Evolutionary conservation across 2,888 invertebrate genomes (phyloP).

Genomic region (Drosophila nigritarsus): DNA sequence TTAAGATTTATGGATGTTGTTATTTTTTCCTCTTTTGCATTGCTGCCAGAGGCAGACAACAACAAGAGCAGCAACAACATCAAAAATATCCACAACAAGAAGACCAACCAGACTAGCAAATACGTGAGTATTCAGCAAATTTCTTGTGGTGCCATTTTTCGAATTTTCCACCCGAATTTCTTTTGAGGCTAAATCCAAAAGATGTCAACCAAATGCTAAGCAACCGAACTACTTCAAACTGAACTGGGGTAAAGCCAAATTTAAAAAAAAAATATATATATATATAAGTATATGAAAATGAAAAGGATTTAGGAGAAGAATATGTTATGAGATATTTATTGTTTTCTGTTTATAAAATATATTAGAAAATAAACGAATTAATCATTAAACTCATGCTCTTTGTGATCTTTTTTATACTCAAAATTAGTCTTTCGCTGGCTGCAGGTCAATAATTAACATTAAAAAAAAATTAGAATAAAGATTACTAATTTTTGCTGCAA

Average conservation of each 20-base stretch:
- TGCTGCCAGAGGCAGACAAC: constrained; percentile 59
- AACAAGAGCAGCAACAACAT: constrained; percentile 13
- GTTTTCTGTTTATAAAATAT: background rate
- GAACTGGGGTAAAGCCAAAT: background rate
- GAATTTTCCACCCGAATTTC: constrained; percentile 19
- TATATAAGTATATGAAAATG: background rate
- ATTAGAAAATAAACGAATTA: background rate
- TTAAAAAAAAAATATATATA: background rate
- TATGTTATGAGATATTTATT: too few species aligned
- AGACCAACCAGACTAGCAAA: constrained; percentile 31
- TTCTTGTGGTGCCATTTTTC: constrained; percentile 30
- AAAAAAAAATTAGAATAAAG: too few species aligned
- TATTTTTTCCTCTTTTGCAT: constrained; percentile 40
- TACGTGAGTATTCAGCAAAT: constrained; percentile 67
- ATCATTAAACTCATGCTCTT: background rate
- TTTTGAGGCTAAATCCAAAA: constrained; percentile 18
- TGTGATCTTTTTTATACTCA: background rate
- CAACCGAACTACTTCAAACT: background rate
- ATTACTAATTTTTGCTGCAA: background rate
- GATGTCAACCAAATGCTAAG: constrained; percentile 4
- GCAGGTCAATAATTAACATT: background rate
- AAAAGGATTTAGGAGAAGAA: background rate
- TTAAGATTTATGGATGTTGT: constrained; percentile 72
- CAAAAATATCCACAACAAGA: constrained; percentile 8
- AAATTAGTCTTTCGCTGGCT: background rate